Evolutionary conservation across 2,797 vertebrate species (phyloP).

Genomic region (Aulostomus chinensis): DNA sequence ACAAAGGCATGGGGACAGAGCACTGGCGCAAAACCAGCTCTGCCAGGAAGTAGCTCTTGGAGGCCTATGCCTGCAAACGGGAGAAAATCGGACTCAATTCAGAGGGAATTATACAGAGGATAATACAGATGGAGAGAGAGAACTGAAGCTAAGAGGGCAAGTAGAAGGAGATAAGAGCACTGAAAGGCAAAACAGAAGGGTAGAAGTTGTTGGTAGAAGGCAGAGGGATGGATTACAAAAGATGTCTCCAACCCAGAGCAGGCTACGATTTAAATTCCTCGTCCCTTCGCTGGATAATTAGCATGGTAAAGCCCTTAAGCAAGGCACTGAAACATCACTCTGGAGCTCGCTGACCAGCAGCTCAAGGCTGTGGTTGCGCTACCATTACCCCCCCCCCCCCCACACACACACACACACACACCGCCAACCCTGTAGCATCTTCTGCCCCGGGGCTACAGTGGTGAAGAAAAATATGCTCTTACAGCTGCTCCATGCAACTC

Average conservation of each 20-base stretch:
- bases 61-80: slow-evolving; percentile 47
- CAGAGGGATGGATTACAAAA: slow-evolving; percentile 7
- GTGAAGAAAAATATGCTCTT: slow-evolving; percentile 34
- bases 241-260: background rate
- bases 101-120: slow-evolving; percentile 65
- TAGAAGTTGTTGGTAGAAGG: background rate
- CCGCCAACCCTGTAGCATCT: slow-evolving; percentile 8
- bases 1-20: slow-evolving; percentile 43
- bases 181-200: slow-evolving; percentile 8
- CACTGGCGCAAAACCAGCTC: slow-evolving; percentile 33
- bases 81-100: slow-evolving; percentile 31
- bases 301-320: slow-evolving; percentile 32
- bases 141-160: slow-evolving; percentile 10
- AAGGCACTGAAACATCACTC: slow-evolving; percentile 20
- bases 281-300: slow-evolving; percentile 31
- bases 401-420: too few relatives aligned
- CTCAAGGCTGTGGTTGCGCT: slow-evolving; percentile 41
- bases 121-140: slow-evolving; percentile 41
- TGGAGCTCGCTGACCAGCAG: slow-evolving; percentile 32
- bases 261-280: background rate
- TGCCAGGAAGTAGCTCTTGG: slow-evolving; percentile 47
- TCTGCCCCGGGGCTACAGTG: slow-evolving; percentile 12
- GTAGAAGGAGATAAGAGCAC: slow-evolving; percentile 1
- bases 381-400: too few relatives aligned
- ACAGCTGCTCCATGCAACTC: slow-evolving; percentile 27